Conservation (phyloP, 2,888 invertebrate genomes). For the Anarsia innoxiella region DNA sequence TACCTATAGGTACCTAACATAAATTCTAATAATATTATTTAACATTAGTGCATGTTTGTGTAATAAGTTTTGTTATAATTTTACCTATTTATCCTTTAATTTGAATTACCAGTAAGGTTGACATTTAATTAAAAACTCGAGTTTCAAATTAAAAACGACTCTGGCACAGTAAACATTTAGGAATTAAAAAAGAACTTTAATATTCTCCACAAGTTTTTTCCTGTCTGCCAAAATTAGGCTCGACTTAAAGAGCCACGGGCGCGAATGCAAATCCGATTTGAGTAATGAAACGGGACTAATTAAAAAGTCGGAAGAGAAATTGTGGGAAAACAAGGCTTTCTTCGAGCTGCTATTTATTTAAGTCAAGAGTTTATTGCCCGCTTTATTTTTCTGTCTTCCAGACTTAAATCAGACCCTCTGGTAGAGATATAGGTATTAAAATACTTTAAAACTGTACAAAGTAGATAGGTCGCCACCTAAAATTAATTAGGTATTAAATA, state of each 20-base stretch:
- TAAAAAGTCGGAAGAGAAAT: slow-evolving; percentile 53
- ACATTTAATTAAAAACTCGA: too few species aligned
- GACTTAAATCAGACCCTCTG: background rate
- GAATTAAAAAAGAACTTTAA: slow-evolving; percentile 27
- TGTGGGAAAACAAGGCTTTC: slow-evolving; percentile 41
- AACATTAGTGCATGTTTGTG: too few species aligned
- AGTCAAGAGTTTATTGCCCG: slow-evolving; percentile 9
- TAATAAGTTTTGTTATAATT: too few species aligned
- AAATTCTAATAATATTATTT: too few species aligned
- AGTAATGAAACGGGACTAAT: slow-evolving; percentile 61
- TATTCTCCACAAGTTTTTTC: slow-evolving; percentile 29
- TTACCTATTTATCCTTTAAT: too few species aligned
- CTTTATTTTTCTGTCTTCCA: slow-evolving; percentile 6
- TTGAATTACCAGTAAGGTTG: too few species aligned
- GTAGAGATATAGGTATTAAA: too few species aligned
- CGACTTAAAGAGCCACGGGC: slow-evolving; percentile 46
- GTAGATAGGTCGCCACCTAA: background rate
- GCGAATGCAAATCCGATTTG: slow-evolving; percentile 62
- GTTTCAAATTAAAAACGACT: slow-evolving; percentile 26
- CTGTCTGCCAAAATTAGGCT: slow-evolving; percentile 45
- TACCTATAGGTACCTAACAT: too few species aligned
- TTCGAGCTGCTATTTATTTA: slow-evolving; percentile 36
- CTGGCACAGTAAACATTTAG: slow-evolving; percentile 24
- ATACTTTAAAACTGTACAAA: too few species aligned
- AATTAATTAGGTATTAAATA: too few species aligned